Percentiles rank a stretch among this genome's conserved stretches.
These are phyloP conservation scores for Mus caroli DNA, from an alignment of 2,797 vertebrate genomes.

Conservation along the genomic window DNA sequence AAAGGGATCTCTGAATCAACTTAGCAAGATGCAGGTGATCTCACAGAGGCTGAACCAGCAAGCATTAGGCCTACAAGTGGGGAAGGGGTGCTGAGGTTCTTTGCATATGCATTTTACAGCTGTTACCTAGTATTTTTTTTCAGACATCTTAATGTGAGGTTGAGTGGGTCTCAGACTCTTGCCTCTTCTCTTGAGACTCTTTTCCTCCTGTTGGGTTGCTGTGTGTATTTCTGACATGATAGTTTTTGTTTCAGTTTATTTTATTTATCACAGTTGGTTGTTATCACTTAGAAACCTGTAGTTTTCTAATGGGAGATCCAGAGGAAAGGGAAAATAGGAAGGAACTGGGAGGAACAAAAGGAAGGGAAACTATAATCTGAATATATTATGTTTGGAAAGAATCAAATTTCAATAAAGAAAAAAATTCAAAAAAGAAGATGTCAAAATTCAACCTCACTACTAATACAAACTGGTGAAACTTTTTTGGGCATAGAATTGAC, in stretches of 20 bases:
- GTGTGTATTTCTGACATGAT: background rate
- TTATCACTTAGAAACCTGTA: background rate
- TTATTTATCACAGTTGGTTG: background rate
- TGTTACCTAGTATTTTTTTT: background rate
- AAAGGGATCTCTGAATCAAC: background rate
- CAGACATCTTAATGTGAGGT: background rate
- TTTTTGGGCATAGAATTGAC: no score
- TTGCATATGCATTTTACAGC: background rate
- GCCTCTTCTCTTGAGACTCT: background rate
- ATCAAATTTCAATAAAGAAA: background rate
- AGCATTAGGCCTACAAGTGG: background rate
- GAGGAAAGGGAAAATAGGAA: background rate
- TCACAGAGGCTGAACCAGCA: background rate
- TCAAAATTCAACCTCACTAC: background rate
- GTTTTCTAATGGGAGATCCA: background rate
- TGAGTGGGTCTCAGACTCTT: background rate
- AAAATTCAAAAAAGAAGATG: background rate
- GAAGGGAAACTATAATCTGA: background rate
- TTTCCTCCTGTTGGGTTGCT: background rate
- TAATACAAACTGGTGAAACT: background rate
- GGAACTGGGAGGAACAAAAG: no score
- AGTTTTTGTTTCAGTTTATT: background rate
- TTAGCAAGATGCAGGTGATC: background rate
- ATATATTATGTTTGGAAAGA: no score
- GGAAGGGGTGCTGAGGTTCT: background rate